Conservation (phyloP, 2,888 invertebrate genomes). For the Drosophila bunnanda region DNA sequence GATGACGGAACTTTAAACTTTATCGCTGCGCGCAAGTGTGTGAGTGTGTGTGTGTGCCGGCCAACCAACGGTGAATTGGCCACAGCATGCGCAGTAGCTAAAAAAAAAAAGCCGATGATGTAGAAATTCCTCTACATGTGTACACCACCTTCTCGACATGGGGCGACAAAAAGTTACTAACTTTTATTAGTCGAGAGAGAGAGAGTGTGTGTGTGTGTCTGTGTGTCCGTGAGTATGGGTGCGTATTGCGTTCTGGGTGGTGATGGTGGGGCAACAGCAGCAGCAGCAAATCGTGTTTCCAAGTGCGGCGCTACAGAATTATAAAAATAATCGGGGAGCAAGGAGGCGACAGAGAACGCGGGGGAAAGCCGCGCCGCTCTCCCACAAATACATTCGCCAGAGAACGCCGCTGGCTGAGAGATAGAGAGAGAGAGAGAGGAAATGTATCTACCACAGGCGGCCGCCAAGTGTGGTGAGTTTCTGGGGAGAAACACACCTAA, state of each 20-base stretch:
- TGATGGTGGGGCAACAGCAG: slow-evolving; percentile 49
- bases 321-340: slow-evolving; percentile 67
- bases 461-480: slow-evolving; percentile 50
- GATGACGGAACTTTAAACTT: slow-evolving; percentile 38
- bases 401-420: slow-evolving; percentile 33
- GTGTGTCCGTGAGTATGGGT: slow-evolving; percentile 7
- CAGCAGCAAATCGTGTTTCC: slow-evolving; percentile 44
- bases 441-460: slow-evolving; percentile 51
- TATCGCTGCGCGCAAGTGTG: slow-evolving; percentile 15
- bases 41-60: slow-evolving; percentile 63
- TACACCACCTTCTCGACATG: slow-evolving; percentile 15
- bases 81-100: slow-evolving; percentile 52
- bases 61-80: slow-evolving; percentile 51
- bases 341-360: slow-evolving; percentile 9
- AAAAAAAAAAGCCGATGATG: slow-evolving; percentile 9
- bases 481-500: slow-evolving; percentile 46
- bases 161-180: slow-evolving; percentile 40
- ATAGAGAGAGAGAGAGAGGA: too few relatives aligned
- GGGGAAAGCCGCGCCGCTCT: slow-evolving; percentile 21
- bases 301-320: slow-evolving; percentile 65
- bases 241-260: slow-evolving; percentile 34
- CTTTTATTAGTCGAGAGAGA: slow-evolving; percentile 23
- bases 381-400: slow-evolving; percentile 7
- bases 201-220: neutral
- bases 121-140: slow-evolving; percentile 51